Evolutionary conservation across 1,140 invertebrate species (phyloP).

Genomic region (Nomia melanderi): DNA sequence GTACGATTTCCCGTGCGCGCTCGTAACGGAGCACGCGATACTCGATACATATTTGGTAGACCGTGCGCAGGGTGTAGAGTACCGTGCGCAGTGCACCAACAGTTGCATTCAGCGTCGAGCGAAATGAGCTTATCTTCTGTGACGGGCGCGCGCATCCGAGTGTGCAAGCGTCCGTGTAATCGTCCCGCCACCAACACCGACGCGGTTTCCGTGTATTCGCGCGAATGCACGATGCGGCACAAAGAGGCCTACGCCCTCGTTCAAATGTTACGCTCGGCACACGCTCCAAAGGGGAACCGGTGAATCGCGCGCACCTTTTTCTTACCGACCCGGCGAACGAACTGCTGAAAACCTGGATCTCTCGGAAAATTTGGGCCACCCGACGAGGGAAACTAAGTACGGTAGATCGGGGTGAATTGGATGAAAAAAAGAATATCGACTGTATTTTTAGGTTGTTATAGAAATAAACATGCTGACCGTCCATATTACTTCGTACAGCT

Average conservation of each 20-base stretch:
- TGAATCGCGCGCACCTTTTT: conserved; percentile 68
- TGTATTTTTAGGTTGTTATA: too few species aligned
- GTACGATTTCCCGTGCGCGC: neutral
- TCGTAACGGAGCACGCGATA: neutral
- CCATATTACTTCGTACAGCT: too few species aligned
- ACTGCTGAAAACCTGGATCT: too few species aligned
- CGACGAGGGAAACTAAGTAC: too few species aligned
- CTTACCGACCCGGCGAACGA: too few species aligned
- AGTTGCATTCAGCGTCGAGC: neutral
- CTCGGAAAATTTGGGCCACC: too few species aligned
- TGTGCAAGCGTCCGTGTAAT: conserved; percentile 72
- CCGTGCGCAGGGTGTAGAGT: too few species aligned
- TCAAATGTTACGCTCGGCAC: conserved; percentile 78
- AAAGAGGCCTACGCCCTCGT: conserved; percentile 71
- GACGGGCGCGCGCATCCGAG: conserved; percentile 46
- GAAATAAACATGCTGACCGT: too few species aligned
- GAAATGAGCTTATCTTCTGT: conserved; percentile 37
- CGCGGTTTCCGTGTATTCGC: conserved; percentile 22
- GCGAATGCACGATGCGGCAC: conserved; percentile 54
- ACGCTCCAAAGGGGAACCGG: conserved; percentile 69
- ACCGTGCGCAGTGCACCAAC: too few species aligned
- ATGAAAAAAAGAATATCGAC: too few species aligned
- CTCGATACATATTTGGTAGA: neutral
- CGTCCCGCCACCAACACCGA: conserved; percentile 45
- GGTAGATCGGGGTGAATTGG: too few species aligned